A percentile compares a stretch with the other conserved stretches of the same genome.
phyloP scores from a whole-genome alignment of 2,888 invertebrate genomes.

The Brenthis daphne region DNA sequence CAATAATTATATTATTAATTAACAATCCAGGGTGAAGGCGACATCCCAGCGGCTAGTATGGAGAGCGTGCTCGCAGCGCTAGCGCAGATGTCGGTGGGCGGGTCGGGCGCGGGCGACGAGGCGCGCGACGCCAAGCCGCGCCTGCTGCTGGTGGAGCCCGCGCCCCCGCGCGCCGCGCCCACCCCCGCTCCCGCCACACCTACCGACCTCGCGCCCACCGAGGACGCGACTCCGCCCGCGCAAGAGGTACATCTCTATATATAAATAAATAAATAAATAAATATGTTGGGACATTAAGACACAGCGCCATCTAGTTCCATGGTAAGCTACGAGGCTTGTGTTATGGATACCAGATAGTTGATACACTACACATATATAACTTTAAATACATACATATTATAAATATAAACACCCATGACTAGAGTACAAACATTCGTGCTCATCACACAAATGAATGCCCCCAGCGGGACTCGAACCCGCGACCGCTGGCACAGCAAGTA shows the following conservation, averaged over 20 bases:
- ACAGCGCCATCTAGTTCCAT: no score
- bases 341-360: no score
- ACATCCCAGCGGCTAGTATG: slow-evolving; percentile 56
- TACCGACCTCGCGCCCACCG: slow-evolving; percentile 5
- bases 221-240: slow-evolving; percentile 2
- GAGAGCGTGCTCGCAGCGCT: slow-evolving; percentile 65
- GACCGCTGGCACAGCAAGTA: no score
- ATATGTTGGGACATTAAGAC: no score
- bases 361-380: no score
- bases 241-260: slow-evolving; percentile 22
- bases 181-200: slow-evolving; percentile 46
- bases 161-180: slow-evolving; percentile 54
- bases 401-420: no score
- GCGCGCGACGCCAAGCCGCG: slow-evolving; percentile 55
- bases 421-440: no score
- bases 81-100: slow-evolving; percentile 67
- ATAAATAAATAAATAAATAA: no score
- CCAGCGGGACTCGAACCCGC: no score
- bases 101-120: slow-evolving; percentile 49
- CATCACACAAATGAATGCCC: no score
- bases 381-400: no score
- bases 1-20: neutral
- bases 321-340: no score
- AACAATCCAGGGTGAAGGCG: slow-evolving; percentile 68
- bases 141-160: slow-evolving; percentile 57